Percentiles rank a stretch among this genome's conserved stretches.
phyloP scores from a whole-genome alignment of 2,113 vertebrate genomes.

The Pao palembangensis region DNA sequence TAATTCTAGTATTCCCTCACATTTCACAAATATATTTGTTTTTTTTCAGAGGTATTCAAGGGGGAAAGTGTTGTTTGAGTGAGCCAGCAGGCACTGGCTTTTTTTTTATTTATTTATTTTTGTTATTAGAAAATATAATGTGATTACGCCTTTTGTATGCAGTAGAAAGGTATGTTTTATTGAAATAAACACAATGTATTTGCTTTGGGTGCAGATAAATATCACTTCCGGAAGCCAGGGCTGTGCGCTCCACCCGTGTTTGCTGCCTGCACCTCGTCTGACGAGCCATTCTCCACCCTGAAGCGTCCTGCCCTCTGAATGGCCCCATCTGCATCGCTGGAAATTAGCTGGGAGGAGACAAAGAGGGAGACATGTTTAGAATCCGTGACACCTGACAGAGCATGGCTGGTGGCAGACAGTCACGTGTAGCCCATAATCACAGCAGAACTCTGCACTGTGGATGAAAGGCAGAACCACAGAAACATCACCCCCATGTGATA shows the following conservation, averaged over 20 bases:
- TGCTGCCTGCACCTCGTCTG: slow-evolving; percentile 82
- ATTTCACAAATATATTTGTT: no score
- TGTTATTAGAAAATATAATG: no score
- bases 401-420: slow-evolving; percentile 28
- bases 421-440: slow-evolving; percentile 10
- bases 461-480: slow-evolving; percentile 38
- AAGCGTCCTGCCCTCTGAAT: slow-evolving; percentile 97
- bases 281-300: slow-evolving; percentile 95
- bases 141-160: no score
- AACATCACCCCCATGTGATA: slow-evolving; percentile 14
- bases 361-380: slow-evolving; percentile 38
- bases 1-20: no score
- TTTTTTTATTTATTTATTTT: no score
- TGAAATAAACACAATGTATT: neutral
- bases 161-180: neutral
- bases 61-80: no score
- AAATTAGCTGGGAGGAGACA: slow-evolving; percentile 83
- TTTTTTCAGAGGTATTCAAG: no score
- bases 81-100: neutral
- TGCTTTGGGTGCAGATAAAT: neutral
- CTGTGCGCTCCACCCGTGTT: neutral
- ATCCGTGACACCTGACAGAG: slow-evolving; percentile 40
- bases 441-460: slow-evolving; percentile 2
- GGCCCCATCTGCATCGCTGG: slow-evolving; percentile 96
- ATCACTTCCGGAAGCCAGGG: neutral